Evolutionary conservation across 2,113 vertebrate genomes (phyloP).

Genomic region (Oreochromis spilurus): DNA sequence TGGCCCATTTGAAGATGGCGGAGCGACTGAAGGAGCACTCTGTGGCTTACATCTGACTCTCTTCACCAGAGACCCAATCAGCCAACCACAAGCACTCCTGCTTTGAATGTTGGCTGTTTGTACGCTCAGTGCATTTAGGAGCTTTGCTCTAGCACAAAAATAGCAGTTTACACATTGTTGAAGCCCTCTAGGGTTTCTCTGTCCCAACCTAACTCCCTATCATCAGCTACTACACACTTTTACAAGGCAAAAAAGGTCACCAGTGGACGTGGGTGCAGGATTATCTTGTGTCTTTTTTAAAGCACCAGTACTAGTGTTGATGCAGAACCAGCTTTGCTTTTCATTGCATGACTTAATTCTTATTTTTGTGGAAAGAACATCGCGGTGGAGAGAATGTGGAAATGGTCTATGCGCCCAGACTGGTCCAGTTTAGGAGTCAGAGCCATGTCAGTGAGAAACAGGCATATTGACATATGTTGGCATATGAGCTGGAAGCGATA

Average conservation of each 20-base stretch:
- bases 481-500: neutral
- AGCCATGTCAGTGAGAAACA: neutral
- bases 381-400: neutral
- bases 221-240: neutral
- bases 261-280: neutral
- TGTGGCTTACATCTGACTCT: conserved; percentile 12
- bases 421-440: neutral
- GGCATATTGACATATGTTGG: neutral
- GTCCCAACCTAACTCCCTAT: neutral
- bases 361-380: neutral
- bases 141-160: neutral
- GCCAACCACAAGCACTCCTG: conserved; percentile 1
- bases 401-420: rapidly evolving
- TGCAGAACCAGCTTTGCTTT: neutral
- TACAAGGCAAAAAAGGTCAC: neutral
- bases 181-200: neutral
- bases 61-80: conserved; percentile 49
- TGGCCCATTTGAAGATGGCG: conserved; percentile 35
- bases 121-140: conserved; percentile 2
- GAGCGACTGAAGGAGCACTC: conserved; percentile 40
- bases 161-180: neutral
- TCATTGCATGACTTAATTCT: neutral
- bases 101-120: conserved; percentile 18
- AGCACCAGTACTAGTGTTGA: neutral
- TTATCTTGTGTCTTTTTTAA: neutral